These are phyloP conservation scores for Pterostichus madidus DNA, from an alignment of 2,888 invertebrate genomes.

Conservation along the genomic window DNA sequence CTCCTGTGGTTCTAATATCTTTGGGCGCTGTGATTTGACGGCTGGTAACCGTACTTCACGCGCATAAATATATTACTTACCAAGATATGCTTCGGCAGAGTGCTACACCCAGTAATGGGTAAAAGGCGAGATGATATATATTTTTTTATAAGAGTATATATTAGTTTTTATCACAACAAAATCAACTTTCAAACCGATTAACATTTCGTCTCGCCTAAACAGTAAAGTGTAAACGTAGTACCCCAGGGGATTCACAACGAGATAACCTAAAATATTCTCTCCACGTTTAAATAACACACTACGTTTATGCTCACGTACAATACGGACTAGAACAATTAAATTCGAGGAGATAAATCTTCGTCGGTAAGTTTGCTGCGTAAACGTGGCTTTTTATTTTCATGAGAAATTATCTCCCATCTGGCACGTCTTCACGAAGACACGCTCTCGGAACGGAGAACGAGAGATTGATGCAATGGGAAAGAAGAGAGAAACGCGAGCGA, in stretches of 20 bases:
- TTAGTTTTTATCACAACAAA: too few species aligned
- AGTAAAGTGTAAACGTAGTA: constrained; percentile 25
- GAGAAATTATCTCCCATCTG: constrained; percentile 56
- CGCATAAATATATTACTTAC: too few species aligned
- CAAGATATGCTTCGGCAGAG: too few species aligned
- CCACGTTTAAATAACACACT: constrained; percentile 54
- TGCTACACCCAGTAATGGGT: too few species aligned
- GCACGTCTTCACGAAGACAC: constrained; percentile 50
- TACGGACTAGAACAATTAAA: constrained; percentile 60
- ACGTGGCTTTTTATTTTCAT: constrained; percentile 56
- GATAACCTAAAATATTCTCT: constrained; percentile 54
- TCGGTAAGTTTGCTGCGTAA: constrained; percentile 50
- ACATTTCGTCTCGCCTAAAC: constrained; percentile 18
- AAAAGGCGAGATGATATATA: too few species aligned
- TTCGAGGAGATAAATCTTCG: constrained; percentile 38
- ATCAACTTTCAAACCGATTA: constrained; percentile 13
- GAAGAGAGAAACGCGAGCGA: constrained; percentile 22
- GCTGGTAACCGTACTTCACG: too few species aligned
- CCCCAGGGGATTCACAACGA: constrained; percentile 17
- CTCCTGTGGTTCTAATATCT: too few species aligned
- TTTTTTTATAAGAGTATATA: too few species aligned
- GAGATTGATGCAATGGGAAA: constrained; percentile 50
- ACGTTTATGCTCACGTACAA: constrained; percentile 59
- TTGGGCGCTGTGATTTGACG: too few species aligned
- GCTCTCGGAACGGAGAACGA: neutral